Conservation (phyloP, 2,797 vertebrate genomes). For the Smutsia gigantea region DNA sequence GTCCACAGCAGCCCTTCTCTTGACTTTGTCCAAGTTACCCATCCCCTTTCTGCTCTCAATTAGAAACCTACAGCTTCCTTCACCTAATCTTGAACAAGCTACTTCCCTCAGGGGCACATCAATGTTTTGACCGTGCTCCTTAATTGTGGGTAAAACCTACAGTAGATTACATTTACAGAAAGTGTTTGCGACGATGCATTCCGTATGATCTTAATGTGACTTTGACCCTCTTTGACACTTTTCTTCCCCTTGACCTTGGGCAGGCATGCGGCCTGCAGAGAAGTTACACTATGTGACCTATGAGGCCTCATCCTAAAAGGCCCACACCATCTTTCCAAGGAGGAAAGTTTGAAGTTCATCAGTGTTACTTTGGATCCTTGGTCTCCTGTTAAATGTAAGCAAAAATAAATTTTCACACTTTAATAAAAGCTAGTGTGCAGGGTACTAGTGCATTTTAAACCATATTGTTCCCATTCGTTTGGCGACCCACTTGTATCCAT, state of each 20-base stretch:
- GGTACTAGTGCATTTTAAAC: neutral
- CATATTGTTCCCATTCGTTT: neutral
- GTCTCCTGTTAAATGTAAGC: neutral
- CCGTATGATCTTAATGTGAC: neutral
- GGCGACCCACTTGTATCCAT: neutral
- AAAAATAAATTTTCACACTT: neutral
- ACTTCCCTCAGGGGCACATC: neutral
- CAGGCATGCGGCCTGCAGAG: no score
- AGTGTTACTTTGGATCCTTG: neutral
- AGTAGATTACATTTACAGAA: neutral
- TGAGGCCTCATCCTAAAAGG: neutral
- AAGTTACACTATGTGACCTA: neutral
- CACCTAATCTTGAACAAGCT: neutral
- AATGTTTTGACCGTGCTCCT: neutral
- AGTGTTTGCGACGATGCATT: no score
- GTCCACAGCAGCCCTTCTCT: accelerated
- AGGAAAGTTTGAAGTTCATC: neutral
- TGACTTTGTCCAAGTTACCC: neutral
- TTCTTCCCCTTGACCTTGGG: neutral
- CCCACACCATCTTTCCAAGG: neutral
- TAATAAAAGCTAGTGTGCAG: neutral
- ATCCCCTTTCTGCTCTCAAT: neutral
- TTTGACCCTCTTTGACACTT: neutral
- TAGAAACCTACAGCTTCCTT: neutral
- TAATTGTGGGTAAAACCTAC: neutral